Percentiles rank a stretch among this genome's conserved stretches.
These are phyloP conservation scores for Euphonia xanthogaster DNA, from an alignment of 2,797 vertebrate genomes.

Conservation along the genomic window DNA sequence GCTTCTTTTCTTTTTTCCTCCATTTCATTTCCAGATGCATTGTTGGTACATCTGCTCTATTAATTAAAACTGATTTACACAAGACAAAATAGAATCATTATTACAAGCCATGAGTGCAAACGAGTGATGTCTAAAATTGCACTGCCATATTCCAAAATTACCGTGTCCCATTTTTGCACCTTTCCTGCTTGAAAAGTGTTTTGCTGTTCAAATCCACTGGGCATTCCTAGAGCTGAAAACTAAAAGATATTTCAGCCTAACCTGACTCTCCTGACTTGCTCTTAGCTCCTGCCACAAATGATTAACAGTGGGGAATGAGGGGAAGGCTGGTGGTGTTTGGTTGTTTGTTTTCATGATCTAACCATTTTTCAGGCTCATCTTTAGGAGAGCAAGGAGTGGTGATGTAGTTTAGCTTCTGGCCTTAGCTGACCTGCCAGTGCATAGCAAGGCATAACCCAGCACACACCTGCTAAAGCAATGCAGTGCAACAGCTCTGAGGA, in stretches of 20 bases:
- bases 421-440: not conserved
- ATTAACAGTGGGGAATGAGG: not conserved
- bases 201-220: not conserved
- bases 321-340: not conserved
- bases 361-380: not conserved
- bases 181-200: not conserved
- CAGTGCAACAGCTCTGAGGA: not conserved
- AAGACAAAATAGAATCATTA: slow-evolving; percentile 64
- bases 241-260: not conserved
- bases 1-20: slow-evolving; percentile 12
- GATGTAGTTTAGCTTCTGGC: not conserved
- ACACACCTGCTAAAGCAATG: not conserved
- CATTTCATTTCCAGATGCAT: slow-evolving; percentile 47
- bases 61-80: slow-evolving; percentile 59
- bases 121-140: not conserved
- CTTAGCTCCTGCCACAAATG: not conserved
- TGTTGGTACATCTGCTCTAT: slow-evolving; percentile 64
- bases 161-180: not conserved
- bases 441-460: not conserved
- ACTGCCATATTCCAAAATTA: slow-evolving; percentile 17
- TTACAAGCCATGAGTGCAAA: slow-evolving; percentile 34
- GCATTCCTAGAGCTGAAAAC: not conserved
- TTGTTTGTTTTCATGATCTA: not conserved
- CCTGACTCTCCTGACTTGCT: not conserved
- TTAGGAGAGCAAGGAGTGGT: not conserved